Percentiles rank a stretch among this genome's conserved stretches.
Evolutionary conservation across 2,113 vertebrate species (phyloP).

Genomic region (Callipepla californica): DNA sequence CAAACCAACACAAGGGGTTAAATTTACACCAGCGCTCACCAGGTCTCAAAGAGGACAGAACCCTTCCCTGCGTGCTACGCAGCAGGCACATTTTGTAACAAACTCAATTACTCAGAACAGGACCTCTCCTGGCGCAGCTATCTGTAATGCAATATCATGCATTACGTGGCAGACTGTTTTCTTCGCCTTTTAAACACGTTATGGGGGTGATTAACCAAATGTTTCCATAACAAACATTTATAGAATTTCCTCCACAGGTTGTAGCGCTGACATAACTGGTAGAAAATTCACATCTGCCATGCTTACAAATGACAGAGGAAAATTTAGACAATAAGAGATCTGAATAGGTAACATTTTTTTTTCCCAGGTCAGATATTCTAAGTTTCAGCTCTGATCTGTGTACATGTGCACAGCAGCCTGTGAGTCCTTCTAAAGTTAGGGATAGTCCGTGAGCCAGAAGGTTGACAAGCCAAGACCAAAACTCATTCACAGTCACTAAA

Average conservation of each 20-base stretch:
- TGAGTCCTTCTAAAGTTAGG: neutral
- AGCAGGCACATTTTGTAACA: neutral
- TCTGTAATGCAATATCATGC: neutral
- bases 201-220: constrained; percentile 1
- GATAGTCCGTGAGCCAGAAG: neutral
- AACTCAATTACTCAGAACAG: neutral
- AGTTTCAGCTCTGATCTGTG: neutral
- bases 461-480: neutral
- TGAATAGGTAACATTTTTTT: neutral
- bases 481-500: neutral
- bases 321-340: neutral
- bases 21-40: neutral
- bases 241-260: constrained; percentile 21
- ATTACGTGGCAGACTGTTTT: neutral
- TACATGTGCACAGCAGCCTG: neutral
- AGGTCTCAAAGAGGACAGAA: neutral
- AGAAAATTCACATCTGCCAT: neutral
- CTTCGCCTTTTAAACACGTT: neutral
- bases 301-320: neutral
- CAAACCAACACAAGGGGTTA: neutral
- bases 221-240: constrained; percentile 29
- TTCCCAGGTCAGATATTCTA: neutral
- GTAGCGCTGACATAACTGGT: neutral
- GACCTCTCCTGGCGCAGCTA: neutral
- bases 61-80: neutral